phyloP scores from a whole-genome alignment of 1,140 invertebrate genomes.

The Wiebesia pumilae region DNA sequence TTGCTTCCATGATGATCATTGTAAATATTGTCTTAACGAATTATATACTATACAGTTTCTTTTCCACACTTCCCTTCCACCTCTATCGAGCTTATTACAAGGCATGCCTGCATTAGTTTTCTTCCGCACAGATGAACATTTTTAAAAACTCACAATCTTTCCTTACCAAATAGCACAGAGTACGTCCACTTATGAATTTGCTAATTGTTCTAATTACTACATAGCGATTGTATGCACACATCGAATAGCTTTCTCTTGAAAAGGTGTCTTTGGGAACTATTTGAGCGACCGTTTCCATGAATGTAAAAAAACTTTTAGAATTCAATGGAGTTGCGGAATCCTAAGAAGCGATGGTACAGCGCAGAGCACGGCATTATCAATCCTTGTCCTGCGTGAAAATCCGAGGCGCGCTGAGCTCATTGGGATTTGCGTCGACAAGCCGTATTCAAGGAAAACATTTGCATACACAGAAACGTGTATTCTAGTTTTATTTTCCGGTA shows the following conservation, averaged over 20 bases:
- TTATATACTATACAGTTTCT: background rate
- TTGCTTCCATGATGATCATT: background rate
- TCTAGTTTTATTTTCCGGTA: background rate
- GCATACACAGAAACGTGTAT: background rate
- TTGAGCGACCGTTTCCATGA: background rate
- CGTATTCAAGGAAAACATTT: background rate
- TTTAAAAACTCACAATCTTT: background rate
- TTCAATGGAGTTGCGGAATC: background rate
- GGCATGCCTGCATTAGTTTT: background rate
- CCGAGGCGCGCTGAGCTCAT: background rate
- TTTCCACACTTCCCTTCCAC: conserved; percentile 1
- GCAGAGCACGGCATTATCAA: background rate
- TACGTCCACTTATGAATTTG: background rate
- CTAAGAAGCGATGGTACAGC: background rate
- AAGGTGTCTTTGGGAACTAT: background rate
- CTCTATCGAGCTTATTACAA: background rate
- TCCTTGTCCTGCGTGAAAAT: background rate
- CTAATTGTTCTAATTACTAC: background rate
- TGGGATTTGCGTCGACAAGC: background rate
- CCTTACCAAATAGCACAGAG: background rate
- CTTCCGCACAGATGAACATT: background rate
- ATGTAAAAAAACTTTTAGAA: background rate
- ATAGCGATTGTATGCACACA: background rate
- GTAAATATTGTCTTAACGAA: background rate
- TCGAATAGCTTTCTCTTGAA: background rate